Percentiles rank a stretch among this genome's conserved stretches.
phyloP scores from a whole-genome alignment of 2,113 vertebrate genomes.

The Hyaena hyaena region DNA sequence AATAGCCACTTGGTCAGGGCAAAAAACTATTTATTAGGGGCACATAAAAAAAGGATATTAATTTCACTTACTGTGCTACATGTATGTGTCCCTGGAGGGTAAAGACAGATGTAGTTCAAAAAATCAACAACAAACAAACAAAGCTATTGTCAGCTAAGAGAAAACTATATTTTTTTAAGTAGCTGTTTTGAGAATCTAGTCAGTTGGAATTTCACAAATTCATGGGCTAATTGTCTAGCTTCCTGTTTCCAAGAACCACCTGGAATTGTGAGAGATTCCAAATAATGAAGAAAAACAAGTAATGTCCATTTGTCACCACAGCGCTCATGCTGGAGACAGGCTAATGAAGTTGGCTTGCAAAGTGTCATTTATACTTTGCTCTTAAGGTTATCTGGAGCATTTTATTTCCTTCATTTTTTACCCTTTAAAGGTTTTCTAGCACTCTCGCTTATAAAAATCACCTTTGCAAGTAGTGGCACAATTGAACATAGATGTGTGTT shows the following conservation, averaged over 20 bases:
- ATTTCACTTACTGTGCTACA: slow-evolving; percentile 57
- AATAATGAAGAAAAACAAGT: slow-evolving; percentile 44
- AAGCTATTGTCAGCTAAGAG: neutral
- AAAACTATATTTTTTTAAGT: slow-evolving; percentile 39
- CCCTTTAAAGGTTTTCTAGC: slow-evolving; percentile 25
- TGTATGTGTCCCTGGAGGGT: slow-evolving; percentile 54
- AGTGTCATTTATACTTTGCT: slow-evolving; percentile 52
- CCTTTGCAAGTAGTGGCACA: slow-evolving; percentile 14
- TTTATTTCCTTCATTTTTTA: slow-evolving; percentile 31
- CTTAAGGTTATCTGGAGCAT: slow-evolving; percentile 20
- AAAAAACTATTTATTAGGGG: slow-evolving; percentile 60
- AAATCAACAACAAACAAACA: neutral
- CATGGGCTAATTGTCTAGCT: neutral
- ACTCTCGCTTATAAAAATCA: slow-evolving; percentile 46
- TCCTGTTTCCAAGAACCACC: neutral
- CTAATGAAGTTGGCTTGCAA: slow-evolving; percentile 40
- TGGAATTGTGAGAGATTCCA: slow-evolving; percentile 34
- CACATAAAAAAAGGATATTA: slow-evolving; percentile 58
- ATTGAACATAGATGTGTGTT: neutral
- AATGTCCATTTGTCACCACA: neutral
- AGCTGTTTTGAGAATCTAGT: neutral
- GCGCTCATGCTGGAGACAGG: neutral
- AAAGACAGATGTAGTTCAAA: neutral
- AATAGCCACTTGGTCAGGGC: slow-evolving; percentile 49
- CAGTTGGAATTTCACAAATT: slow-evolving; percentile 30